Evolutionary conservation across 2,797 vertebrate species (phyloP).

Genomic region (Naso thynnoides): DNA sequence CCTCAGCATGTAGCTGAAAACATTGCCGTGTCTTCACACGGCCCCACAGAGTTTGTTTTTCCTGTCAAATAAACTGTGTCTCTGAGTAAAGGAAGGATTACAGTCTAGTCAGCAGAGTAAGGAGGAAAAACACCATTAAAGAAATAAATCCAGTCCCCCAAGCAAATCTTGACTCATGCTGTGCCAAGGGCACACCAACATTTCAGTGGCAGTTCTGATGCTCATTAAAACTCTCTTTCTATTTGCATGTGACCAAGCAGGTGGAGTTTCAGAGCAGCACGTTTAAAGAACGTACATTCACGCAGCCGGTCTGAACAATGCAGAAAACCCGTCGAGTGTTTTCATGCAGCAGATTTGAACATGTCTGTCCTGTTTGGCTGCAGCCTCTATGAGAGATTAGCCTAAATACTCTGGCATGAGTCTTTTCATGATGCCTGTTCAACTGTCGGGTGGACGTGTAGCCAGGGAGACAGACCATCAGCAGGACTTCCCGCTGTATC

Average conservation of each 20-base stretch:
- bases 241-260: conserved; percentile 9
- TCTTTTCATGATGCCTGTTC: conserved; percentile 58
- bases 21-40: not conserved
- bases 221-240: not conserved
- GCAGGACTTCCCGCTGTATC: conserved; percentile 54
- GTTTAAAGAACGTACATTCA: not conserved
- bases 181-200: conserved; percentile 4
- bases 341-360: conserved; percentile 58
- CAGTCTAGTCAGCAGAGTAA: conserved; percentile 34
- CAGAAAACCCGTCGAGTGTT: conserved; percentile 6
- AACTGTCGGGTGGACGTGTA: conserved; percentile 30
- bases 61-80: conserved; percentile 43
- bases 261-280: not conserved
- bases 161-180: conserved; percentile 41
- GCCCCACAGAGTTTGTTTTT: conserved; percentile 25
- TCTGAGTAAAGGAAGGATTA: conserved; percentile 54
- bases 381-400: conserved; percentile 74
- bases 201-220: conserved; percentile 26
- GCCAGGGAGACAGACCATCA: conserved; percentile 60
- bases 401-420: conserved; percentile 77
- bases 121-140: conserved; percentile 46
- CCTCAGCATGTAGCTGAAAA: not conserved
- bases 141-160: conserved; percentile 34
- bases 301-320: not conserved
- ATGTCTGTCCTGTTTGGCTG: conserved; percentile 69